phyloP scores from a whole-genome alignment of 2,113 vertebrate genomes.

The Desmodus rotundus region DNA sequence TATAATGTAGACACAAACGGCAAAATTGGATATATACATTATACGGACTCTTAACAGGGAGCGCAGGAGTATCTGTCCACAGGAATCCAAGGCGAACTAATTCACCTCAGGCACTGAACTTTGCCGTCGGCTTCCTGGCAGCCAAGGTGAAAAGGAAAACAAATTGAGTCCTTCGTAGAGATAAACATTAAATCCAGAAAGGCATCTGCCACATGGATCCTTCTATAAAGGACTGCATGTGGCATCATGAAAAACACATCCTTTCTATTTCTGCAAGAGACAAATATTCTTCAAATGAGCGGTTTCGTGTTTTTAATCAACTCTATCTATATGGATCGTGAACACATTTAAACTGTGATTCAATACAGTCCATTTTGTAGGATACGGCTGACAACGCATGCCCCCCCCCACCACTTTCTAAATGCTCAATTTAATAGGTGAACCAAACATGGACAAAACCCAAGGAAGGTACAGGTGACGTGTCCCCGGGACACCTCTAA shows the following conservation, averaged over 20 bases:
- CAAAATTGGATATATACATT: background rate
- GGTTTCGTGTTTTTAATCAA: slow-evolving; percentile 10
- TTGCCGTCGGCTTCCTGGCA: background rate
- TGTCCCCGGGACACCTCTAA: background rate
- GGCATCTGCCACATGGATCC: background rate
- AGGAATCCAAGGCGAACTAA: background rate
- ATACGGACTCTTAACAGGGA: background rate
- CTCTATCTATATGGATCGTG: background rate
- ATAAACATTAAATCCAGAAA: slow-evolving; percentile 6
- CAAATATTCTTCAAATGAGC: slow-evolving; percentile 31
- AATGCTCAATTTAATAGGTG: background rate
- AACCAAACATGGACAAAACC: background rate
- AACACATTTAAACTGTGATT: slow-evolving; percentile 46
- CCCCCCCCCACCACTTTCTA: background rate
- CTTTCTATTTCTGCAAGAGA: background rate
- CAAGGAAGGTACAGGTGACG: background rate
- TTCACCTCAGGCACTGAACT: background rate
- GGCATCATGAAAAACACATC: background rate
- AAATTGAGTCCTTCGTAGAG: background rate
- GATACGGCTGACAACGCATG: background rate
- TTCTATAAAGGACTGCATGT: background rate
- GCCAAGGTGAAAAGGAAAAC: slow-evolving; percentile 16
- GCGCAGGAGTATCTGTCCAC: too few relatives aligned
- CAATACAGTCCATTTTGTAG: slow-evolving; percentile 13
- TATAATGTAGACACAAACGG: background rate